Conservation (phyloP, 2,888 invertebrate genomes). For the Quadroppia sp. region DNA sequence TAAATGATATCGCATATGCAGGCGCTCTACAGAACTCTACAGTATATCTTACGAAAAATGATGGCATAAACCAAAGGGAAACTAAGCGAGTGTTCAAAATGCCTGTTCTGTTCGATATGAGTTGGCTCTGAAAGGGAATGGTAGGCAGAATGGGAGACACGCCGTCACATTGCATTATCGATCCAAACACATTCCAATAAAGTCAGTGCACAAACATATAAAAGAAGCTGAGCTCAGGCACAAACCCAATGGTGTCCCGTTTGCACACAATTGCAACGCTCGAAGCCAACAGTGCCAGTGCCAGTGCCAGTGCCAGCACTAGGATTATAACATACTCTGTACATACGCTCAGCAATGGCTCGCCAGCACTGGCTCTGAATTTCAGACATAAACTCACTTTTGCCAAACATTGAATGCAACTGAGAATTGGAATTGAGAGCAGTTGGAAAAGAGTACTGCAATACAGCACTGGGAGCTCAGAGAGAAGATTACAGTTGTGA, state of each 20-base stretch:
- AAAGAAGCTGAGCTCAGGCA: constrained; percentile 31
- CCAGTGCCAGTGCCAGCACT: constrained; percentile 19
- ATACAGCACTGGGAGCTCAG: not conserved
- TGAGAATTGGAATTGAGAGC: constrained; percentile 29
- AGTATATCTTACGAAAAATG: constrained; percentile 12
- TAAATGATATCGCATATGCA: constrained; percentile 29
- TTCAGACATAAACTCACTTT: constrained; percentile 35
- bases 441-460: not conserved
- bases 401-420: constrained; percentile 32
- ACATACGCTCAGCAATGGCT: not conserved
- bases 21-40: constrained; percentile 14
- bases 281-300: constrained; percentile 21
- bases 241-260: constrained; percentile 38
- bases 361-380: not conserved
- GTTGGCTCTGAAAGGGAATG: constrained; percentile 26
- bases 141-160: constrained; percentile 22
- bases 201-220: not conserved
- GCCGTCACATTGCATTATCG: constrained; percentile 36
- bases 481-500: not conserved
- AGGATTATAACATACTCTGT: not conserved
- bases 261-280: constrained; percentile 33
- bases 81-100: constrained; percentile 28
- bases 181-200: constrained; percentile 35
- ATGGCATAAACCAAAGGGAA: constrained; percentile 31
- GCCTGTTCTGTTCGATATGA: constrained; percentile 25